phyloP scores from a whole-genome alignment of 2,797 vertebrate genomes.

The Coracias cyanogaster region DNA sequence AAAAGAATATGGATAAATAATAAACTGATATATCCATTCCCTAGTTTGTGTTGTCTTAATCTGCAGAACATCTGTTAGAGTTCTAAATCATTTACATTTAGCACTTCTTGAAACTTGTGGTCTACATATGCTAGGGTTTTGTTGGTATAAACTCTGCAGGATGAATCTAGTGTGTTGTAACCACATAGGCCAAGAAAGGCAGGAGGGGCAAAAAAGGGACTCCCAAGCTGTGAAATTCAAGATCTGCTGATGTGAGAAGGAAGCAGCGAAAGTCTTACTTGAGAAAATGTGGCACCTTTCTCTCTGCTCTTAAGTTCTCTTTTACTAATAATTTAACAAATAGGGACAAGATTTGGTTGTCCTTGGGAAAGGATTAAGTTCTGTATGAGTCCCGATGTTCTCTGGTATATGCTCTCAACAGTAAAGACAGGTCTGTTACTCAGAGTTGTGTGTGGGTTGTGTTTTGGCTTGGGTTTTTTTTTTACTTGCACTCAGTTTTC shows the following conservation, averaged over 20 bases:
- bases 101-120: neutral
- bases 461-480: neutral
- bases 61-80: neutral
- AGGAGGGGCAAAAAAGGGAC: too few species aligned
- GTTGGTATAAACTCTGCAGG: neutral
- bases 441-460: neutral
- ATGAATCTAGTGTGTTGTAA: neutral
- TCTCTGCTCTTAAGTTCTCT: neutral
- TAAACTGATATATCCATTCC: neutral
- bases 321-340: neutral
- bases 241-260: neutral
- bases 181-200: neutral
- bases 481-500: neutral
- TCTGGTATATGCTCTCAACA: neutral
- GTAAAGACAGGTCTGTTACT: neutral
- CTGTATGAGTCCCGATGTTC: neutral
- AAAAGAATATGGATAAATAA: neutral
- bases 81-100: neutral
- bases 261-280: neutral
- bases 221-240: neutral
- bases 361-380: neutral
- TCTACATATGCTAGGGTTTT: neutral
- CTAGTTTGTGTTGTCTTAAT: neutral
- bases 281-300: neutral
- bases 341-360: neutral